phyloP scores from a whole-genome alignment of 2,113 vertebrate genomes.

The Dermatemys mawii region DNA sequence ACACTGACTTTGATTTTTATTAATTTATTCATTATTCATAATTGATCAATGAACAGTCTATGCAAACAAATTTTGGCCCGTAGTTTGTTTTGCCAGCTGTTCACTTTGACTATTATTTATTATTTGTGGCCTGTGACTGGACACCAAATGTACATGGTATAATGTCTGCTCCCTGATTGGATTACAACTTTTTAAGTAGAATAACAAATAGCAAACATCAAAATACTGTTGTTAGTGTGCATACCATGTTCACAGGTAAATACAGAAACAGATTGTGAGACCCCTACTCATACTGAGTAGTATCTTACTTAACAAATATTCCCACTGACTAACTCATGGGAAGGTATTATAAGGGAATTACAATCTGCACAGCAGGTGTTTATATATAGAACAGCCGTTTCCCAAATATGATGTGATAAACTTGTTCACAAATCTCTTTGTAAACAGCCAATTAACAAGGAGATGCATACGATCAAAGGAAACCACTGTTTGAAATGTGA shows the following conservation, averaged over 20 bases:
- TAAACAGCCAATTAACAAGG: neutral
- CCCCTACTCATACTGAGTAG: neutral
- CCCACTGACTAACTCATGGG: conserved; percentile 20
- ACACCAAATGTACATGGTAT: conserved; percentile 23
- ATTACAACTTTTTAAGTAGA: neutral
- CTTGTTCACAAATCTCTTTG: neutral
- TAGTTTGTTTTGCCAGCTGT: conserved; percentile 24
- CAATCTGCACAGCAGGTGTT: neutral
- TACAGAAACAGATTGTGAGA: conserved; percentile 38
- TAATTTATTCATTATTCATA: conserved; percentile 53
- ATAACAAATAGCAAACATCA: conserved; percentile 29
- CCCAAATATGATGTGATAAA: neutral
- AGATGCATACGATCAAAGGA: neutral
- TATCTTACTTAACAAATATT: conserved; percentile 10
- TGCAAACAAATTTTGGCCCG: conserved; percentile 24
- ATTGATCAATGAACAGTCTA: conserved; percentile 53
- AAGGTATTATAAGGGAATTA: conserved; percentile 38
- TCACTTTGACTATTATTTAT: conserved; percentile 25
- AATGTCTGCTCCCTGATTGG: neutral
- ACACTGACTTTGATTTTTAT: conserved; percentile 50
- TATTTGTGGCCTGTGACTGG: conserved; percentile 4
- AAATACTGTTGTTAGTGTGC: neutral
- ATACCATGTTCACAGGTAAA: neutral
- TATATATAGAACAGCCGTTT: neutral
- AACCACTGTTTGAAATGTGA: neutral